Conservation (phyloP, 1,140 invertebrate genomes). For the Ctenoplectra terminalis region DNA sequence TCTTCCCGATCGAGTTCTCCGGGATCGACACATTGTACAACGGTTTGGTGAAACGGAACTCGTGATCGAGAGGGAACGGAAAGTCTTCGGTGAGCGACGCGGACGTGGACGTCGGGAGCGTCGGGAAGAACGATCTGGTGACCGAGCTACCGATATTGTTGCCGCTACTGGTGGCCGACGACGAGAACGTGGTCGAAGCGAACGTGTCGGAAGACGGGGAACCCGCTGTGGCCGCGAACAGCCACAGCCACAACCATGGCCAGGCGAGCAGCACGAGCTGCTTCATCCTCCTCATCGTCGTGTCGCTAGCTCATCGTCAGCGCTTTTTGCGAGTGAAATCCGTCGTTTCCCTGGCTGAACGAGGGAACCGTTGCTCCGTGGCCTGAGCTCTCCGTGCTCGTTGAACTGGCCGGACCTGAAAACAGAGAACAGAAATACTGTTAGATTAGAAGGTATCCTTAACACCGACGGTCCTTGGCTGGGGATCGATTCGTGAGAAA, state of each 20-base stretch:
- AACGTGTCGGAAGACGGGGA: conserved; percentile 69
- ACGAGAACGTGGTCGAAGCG: conserved; percentile 46
- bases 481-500: conserved; percentile 2
- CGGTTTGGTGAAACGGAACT: conserved; percentile 88
- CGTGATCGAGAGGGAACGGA: conserved; percentile 37
- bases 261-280: conserved; percentile 76
- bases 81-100: conserved; percentile 69
- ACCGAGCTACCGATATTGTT: conserved; percentile 6
- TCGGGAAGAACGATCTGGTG: conserved; percentile 31
- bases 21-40: conserved; percentile 95
- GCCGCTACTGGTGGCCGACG: conserved; percentile 7
- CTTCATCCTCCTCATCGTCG: conserved; percentile 77
- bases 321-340: conserved; percentile 28
- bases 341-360: conserved; percentile 38
- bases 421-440: conserved; percentile 26
- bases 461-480: not conserved
- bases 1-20: conserved; percentile 95
- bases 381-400: not conserved
- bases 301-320: conserved; percentile 81
- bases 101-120: conserved; percentile 56
- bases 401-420: conserved; percentile 47
- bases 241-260: conserved; percentile 80
- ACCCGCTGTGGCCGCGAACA: conserved; percentile 75
- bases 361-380: conserved; percentile 24
- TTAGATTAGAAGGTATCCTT: not conserved